Conservation (phyloP, 2,888 invertebrate genomes). For the Schrankia costaestrigalis region DNA sequence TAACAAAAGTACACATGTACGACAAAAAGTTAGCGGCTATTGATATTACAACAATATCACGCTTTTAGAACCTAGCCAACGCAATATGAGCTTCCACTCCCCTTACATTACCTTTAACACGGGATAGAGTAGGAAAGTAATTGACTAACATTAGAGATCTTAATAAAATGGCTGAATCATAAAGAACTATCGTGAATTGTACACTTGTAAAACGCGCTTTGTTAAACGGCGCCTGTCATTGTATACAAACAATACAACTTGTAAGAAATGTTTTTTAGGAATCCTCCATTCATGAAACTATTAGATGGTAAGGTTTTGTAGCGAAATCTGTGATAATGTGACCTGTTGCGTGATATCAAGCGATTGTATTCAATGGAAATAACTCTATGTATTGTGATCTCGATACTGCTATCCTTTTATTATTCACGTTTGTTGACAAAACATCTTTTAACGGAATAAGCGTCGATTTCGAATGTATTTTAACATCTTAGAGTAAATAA, state of each 20-base stretch:
- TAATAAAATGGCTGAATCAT: slow-evolving; percentile 63
- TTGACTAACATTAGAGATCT: slow-evolving; percentile 53
- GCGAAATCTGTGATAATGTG: slow-evolving; percentile 63
- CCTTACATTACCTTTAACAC: slow-evolving; percentile 28
- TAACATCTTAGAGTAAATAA: too few species aligned
- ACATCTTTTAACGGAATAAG: too few species aligned
- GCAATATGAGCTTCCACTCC: slow-evolving; percentile 46
- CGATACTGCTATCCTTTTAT: slow-evolving; percentile 12
- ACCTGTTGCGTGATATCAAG: slow-evolving; percentile 63
- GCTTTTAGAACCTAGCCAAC: slow-evolving; percentile 68
- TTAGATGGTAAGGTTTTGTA: slow-evolving; percentile 69
- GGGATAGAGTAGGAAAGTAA: slow-evolving; percentile 33
- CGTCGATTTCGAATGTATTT: too few species aligned
- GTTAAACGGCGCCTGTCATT: slow-evolving; percentile 75
- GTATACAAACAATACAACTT: slow-evolving; percentile 77
- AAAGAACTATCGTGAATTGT: slow-evolving; percentile 78
- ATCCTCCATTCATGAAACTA: slow-evolving; percentile 73
- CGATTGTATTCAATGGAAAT: slow-evolving; percentile 50
- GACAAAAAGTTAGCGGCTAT: slow-evolving; percentile 75
- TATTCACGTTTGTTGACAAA: slow-evolving; percentile 3
- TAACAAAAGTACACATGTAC: slow-evolving; percentile 64
- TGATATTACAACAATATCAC: slow-evolving; percentile 77
- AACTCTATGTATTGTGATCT: slow-evolving; percentile 30
- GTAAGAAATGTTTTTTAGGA: slow-evolving; percentile 79
- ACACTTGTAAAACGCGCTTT: slow-evolving; percentile 77